phyloP scores from a whole-genome alignment of 37 sponge, comb jelly and placozoan species.

The Halichondria panicea region DNA sequence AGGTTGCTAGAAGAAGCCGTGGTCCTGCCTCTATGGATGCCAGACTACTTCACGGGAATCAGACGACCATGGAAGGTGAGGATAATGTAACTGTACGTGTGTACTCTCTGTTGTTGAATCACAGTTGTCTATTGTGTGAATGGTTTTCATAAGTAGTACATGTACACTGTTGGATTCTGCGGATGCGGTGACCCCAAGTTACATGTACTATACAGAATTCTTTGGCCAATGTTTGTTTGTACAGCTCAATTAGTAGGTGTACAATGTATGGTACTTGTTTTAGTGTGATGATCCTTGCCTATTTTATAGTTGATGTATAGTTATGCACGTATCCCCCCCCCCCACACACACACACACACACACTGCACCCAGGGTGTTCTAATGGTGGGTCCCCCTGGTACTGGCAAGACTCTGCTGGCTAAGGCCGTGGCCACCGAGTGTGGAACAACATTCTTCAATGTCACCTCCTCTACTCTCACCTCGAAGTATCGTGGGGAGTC shows the following conservation, averaged over 20 bases:
- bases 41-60: constrained; percentile 97
- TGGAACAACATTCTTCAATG: constrained; percentile 99
- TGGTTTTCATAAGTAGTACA: too few species aligned
- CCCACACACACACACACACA: background rate
- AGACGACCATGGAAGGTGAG: constrained; percentile 95
- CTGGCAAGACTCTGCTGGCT: constrained; percentile 98
- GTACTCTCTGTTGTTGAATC: too few species aligned
- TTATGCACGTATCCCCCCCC: background rate
- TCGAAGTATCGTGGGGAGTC: constrained; percentile 98
- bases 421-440: constrained; percentile 99
- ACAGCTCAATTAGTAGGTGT: background rate
- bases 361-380: constrained; percentile 66
- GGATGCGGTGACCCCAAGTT: too few species aligned
- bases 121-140: too few species aligned
- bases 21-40: constrained; percentile 96
- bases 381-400: constrained; percentile 98
- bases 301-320: too few species aligned
- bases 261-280: too few species aligned
- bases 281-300: too few species aligned
- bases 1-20: constrained; percentile 95
- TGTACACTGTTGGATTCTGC: background rate
- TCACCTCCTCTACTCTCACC: constrained; percentile 89
- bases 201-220: too few species aligned
- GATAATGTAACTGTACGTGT: background rate
- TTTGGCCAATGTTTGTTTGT: too few species aligned